Evolutionary conservation across 2,797 vertebrate genomes (phyloP).

Genomic region (Eidolon dupreanum): DNA sequence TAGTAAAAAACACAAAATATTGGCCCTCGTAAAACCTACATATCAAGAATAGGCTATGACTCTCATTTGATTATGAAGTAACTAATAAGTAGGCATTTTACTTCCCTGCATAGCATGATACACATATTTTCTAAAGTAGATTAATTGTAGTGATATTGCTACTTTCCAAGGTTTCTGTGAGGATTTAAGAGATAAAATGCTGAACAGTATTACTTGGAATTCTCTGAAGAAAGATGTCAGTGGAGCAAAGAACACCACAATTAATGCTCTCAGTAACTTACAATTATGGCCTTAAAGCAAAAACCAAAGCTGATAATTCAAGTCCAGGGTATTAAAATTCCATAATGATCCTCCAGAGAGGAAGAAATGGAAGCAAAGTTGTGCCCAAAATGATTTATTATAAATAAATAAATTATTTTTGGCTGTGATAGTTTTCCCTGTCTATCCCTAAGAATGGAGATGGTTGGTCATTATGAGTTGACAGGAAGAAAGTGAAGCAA

Average conservation of each 20-base stretch:
- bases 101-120: background rate
- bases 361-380: constrained; percentile 50
- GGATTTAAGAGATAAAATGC: background rate
- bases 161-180: constrained; percentile 5
- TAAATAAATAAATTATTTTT: constrained; percentile 52
- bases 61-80: background rate
- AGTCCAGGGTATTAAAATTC: background rate
- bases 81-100: background rate
- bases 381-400: constrained; percentile 53
- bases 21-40: background rate
- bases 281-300: constrained; percentile 12
- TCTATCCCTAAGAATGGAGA: constrained; percentile 55
- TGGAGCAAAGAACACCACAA: background rate
- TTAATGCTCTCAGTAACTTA: constrained; percentile 14
- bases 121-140: background rate
- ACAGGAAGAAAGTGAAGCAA: constrained; percentile 44
- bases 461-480: constrained; percentile 45
- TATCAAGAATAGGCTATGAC: background rate
- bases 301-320: constrained; percentile 64
- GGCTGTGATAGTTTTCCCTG: constrained; percentile 33
- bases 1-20: background rate
- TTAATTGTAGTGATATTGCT: background rate
- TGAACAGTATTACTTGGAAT: background rate
- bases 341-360: constrained; percentile 27
- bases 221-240: constrained; percentile 30